Evolutionary conservation across 1,140 invertebrate species (phyloP).

Genomic region (Argopecten irradians): DNA sequence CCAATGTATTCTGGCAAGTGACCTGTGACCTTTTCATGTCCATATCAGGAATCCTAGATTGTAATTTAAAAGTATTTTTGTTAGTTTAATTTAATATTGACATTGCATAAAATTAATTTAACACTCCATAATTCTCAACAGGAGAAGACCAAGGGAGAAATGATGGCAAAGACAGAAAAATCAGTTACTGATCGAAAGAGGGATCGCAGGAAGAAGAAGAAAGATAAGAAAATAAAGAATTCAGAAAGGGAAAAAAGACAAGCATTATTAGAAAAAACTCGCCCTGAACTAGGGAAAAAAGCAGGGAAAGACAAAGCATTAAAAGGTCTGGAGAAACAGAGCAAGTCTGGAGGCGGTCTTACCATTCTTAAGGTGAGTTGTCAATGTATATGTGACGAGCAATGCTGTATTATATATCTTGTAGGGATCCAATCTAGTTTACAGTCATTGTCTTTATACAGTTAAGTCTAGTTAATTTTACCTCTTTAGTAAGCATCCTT

Average conservation of each 20-base stretch:
- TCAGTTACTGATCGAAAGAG: slow-evolving; percentile 92
- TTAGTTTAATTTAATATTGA: background rate
- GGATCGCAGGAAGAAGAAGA: slow-evolving; percentile 91
- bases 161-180: slow-evolving; percentile 88
- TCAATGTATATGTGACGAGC: no score
- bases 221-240: slow-evolving; percentile 57
- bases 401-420: no score
- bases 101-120: background rate
- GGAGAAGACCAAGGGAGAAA: slow-evolving; percentile 85
- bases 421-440: no score
- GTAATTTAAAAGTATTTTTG: background rate
- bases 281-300: slow-evolving; percentile 81
- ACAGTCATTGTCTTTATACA: no score
- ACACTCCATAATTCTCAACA: slow-evolving; percentile 34
- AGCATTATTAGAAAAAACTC: slow-evolving; percentile 69
- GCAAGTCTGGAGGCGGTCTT: slow-evolving; percentile 60
- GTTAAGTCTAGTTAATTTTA: no score
- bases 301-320: slow-evolving; percentile 80
- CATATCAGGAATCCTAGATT: background rate
- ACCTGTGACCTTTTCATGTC: no score
- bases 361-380: slow-evolving; percentile 73
- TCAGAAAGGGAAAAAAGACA: slow-evolving; percentile 63
- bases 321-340: slow-evolving; percentile 78
- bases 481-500: no score
- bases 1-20: no score